phyloP scores from a whole-genome alignment of 2,113 vertebrate genomes.

The Mustela lutreola region DNA sequence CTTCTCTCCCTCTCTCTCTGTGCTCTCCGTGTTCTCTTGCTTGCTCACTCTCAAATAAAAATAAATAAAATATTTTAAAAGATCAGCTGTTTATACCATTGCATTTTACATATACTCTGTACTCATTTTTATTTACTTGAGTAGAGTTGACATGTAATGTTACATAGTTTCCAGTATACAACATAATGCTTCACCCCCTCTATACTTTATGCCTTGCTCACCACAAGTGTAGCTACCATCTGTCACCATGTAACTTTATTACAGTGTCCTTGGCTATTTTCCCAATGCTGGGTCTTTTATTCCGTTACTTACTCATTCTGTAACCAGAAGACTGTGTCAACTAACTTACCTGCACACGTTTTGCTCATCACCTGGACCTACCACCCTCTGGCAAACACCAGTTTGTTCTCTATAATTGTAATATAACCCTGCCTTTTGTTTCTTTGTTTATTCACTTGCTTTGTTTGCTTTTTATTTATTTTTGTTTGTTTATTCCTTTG shows the following conservation, averaged over 20 bases:
- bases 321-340: neutral
- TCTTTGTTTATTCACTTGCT: neutral
- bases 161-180: neutral
- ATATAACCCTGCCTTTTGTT: neutral
- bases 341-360: neutral
- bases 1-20: neutral
- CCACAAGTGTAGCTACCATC: neutral
- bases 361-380: neutral
- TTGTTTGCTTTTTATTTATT: neutral
- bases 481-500: neutral
- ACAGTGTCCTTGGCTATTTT: neutral
- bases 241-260: neutral
- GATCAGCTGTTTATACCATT: neutral
- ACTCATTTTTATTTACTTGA: neutral
- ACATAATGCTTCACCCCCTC: neutral
- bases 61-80: neutral
- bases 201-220: neutral
- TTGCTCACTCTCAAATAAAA: neutral
- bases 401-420: neutral
- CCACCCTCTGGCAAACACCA: neutral
- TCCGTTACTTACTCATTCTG: neutral
- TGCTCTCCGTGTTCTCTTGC: neutral
- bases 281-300: neutral
- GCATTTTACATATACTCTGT: neutral
- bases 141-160: neutral